phyloP scores from a whole-genome alignment of 2,888 invertebrate genomes.

The Neocrepidodera transversa region DNA sequence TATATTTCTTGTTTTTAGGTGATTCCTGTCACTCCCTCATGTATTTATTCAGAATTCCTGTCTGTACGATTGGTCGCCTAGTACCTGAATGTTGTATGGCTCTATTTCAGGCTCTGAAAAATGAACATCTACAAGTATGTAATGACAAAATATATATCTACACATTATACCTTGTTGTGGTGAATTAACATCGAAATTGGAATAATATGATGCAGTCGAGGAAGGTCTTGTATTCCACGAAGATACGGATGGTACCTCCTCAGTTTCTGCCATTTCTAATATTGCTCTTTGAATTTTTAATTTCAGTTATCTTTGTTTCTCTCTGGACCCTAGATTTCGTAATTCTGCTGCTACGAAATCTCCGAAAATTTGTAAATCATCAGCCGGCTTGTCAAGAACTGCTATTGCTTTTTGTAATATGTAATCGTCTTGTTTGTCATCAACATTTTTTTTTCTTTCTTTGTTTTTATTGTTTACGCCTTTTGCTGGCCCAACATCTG shows the following conservation, averaged over 20 bases:
- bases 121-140: not conserved
- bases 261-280: not conserved
- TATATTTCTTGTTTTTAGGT: constrained; percentile 9
- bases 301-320: constrained; percentile 5
- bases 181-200: not conserved
- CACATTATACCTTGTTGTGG: not conserved
- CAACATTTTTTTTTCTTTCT: not conserved
- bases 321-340: not conserved
- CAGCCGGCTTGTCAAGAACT: not conserved
- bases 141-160: not conserved
- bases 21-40: not conserved
- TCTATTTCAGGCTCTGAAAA: too few relatives aligned
- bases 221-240: constrained; percentile 12
- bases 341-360: constrained; percentile 1
- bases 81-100: too few relatives aligned
- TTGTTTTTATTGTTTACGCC: not conserved
- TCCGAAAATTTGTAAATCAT: not conserved
- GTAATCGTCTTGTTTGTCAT: not conserved
- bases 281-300: not conserved
- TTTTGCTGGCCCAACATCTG: not conserved
- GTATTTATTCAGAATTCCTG: constrained; percentile 3
- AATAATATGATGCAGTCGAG: not conserved
- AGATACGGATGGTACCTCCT: constrained; percentile 7
- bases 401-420: not conserved
- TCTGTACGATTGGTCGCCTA: too few relatives aligned